Conservation (phyloP, 2,113 vertebrate genomes). For the Phaethon lepturus region DNA sequence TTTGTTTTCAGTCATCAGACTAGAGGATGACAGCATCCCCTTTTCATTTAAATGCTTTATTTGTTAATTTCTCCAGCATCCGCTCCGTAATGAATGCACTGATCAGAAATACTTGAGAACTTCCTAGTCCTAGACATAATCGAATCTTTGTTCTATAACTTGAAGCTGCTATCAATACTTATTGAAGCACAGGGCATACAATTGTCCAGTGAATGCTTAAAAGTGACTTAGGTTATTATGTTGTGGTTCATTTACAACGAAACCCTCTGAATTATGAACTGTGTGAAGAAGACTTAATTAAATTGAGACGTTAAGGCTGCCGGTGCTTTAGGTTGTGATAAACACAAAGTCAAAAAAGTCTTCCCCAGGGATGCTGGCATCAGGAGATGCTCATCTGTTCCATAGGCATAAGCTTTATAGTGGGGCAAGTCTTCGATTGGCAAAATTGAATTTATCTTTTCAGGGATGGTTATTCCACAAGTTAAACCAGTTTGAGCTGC, state of each 20-base stretch:
- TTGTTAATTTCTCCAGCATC: neutral
- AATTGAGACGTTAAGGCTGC: constrained; percentile 8
- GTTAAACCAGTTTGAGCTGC: neutral
- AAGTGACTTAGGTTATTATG: constrained; percentile 40
- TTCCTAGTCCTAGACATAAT: neutral
- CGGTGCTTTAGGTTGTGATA: neutral
- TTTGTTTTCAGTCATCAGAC: neutral
- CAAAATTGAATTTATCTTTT: neutral
- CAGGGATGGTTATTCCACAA: neutral
- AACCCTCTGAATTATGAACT: constrained; percentile 28
- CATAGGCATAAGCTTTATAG: neutral
- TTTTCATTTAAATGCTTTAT: neutral
- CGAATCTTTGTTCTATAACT: constrained; percentile 26
- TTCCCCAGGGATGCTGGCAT: neutral
- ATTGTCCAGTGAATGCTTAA: constrained; percentile 4
- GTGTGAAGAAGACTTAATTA: constrained; percentile 15
- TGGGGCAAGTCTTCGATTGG: neutral
- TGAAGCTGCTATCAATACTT: constrained; percentile 40
- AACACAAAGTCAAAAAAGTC: neutral
- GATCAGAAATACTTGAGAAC: neutral
- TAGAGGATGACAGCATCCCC: neutral
- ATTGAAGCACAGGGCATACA: neutral
- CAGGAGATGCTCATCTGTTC: neutral
- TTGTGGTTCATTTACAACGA: constrained; percentile 49
- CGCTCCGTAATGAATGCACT: neutral